Evolutionary conservation across 2,113 vertebrate species (phyloP).

Genomic region (Phrynosoma platyrhinos): DNA sequence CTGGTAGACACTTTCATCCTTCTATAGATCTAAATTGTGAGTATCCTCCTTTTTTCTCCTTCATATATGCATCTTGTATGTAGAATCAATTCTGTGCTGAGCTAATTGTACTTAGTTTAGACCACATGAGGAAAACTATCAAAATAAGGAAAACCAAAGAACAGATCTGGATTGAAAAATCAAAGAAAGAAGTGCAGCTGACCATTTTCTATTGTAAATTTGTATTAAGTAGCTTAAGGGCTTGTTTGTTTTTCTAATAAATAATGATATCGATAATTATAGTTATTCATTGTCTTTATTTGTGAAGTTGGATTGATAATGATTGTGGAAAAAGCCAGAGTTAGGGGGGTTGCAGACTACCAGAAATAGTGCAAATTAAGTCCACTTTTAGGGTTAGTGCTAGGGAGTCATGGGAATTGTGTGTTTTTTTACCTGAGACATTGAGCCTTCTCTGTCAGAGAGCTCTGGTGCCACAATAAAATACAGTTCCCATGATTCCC

Average conservation of each 20-base stretch:
- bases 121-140: neutral
- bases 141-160: neutral
- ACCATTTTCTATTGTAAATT: neutral
- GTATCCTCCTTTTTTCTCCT: neutral
- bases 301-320: neutral
- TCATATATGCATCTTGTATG: neutral
- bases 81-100: neutral
- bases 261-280: neutral
- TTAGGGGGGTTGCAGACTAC: too few relatives aligned
- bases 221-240: conserved; percentile 26
- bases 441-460: too few relatives aligned
- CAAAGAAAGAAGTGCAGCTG: neutral
- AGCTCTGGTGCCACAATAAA: too few relatives aligned
- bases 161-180: neutral
- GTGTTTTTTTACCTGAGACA: too few relatives aligned
- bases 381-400: too few relatives aligned
- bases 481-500: too few relatives aligned
- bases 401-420: too few relatives aligned
- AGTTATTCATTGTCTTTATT: neutral
- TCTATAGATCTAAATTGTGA: neutral
- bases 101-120: neutral
- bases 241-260: neutral
- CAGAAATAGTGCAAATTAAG: too few relatives aligned
- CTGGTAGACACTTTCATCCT: neutral
- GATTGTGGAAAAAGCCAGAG: neutral